Percentiles rank a stretch among this genome's conserved stretches.
These are phyloP conservation scores for Acrobasis consociella DNA, from an alignment of 2,888 invertebrate species.

Conservation along the genomic window DNA sequence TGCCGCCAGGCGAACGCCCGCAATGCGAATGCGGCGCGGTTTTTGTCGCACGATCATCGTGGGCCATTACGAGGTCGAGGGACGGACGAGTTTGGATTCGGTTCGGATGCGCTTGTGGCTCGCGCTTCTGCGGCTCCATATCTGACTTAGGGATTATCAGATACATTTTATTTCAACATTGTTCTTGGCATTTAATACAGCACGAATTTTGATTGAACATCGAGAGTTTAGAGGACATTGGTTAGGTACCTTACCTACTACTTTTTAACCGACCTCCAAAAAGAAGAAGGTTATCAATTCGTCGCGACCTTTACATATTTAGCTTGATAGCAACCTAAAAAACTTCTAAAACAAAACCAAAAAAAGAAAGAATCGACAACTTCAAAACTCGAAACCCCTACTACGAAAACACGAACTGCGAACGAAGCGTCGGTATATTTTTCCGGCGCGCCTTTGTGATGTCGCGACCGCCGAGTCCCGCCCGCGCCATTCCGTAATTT, in stretches of 20 bases:
- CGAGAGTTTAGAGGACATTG: too few species aligned
- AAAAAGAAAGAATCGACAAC: neutral
- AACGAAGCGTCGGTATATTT: slow-evolving; percentile 46
- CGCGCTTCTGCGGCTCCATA: neutral
- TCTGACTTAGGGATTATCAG: neutral
- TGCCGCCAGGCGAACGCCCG: slow-evolving; percentile 74
- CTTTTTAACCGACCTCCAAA: too few species aligned
- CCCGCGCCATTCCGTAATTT: slow-evolving; percentile 50
- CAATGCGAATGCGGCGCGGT: slow-evolving; percentile 63
- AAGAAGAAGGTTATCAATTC: too few species aligned
- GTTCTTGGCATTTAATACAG: too few species aligned
- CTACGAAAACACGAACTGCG: slow-evolving; percentile 2
- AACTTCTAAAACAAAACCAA: neutral
- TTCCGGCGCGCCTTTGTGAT: slow-evolving; percentile 71
- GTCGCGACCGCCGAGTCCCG: slow-evolving; percentile 54
- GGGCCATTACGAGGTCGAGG: slow-evolving; percentile 17
- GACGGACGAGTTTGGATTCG: neutral
- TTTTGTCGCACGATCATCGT: slow-evolving; percentile 29
- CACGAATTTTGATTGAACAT: too few species aligned
- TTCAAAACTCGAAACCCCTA: slow-evolving; percentile 1
- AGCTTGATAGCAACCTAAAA: neutral
- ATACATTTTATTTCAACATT: too few species aligned
- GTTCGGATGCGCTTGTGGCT: neutral
- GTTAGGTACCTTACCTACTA: too few species aligned
- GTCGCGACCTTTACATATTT: too few species aligned